Evolutionary conservation across 1,140 invertebrate genomes (phyloP).

Genomic region (Wiebesia pumilae): DNA sequence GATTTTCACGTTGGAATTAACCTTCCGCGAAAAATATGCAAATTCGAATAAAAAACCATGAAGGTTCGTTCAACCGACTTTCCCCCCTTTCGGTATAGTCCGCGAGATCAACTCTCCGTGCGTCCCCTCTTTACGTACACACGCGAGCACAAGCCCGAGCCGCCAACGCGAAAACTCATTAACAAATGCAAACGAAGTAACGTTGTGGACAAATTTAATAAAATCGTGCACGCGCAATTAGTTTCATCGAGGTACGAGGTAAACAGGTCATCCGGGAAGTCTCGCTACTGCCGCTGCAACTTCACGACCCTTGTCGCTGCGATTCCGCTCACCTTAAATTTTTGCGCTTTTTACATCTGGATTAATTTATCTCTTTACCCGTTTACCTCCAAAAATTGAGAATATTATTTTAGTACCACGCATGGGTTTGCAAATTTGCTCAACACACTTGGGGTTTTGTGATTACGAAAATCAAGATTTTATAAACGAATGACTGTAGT

Average conservation of each 20-base stretch:
- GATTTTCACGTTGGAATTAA: constrained; percentile 57
- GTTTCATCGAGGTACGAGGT: constrained; percentile 61
- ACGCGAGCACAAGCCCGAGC: not conserved
- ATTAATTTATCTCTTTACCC: not conserved
- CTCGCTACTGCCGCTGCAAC: not conserved
- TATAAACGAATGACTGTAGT: no score
- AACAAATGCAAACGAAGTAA: constrained; percentile 73
- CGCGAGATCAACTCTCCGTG: not conserved
- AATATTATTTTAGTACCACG: no score
- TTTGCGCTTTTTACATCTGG: not conserved
- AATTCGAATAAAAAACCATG: constrained; percentile 57
- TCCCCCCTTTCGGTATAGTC: not conserved
- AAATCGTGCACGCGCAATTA: constrained; percentile 72
- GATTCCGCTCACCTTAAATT: not conserved
- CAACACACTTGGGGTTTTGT: no score
- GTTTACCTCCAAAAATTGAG: no score
- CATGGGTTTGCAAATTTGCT: no score
- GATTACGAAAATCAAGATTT: no score
- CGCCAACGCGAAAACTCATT: constrained; percentile 69
- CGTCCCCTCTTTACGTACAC: constrained; percentile 32
- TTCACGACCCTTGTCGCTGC: not conserved
- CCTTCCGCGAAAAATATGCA: constrained; percentile 61
- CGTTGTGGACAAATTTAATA: constrained; percentile 73
- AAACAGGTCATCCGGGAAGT: constrained; percentile 56
- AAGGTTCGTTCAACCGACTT: not conserved